A percentile compares a stretch with the other conserved stretches of the same genome.
phyloP scores from a whole-genome alignment of 2,797 vertebrate genomes.

The Liasis olivaceus region DNA sequence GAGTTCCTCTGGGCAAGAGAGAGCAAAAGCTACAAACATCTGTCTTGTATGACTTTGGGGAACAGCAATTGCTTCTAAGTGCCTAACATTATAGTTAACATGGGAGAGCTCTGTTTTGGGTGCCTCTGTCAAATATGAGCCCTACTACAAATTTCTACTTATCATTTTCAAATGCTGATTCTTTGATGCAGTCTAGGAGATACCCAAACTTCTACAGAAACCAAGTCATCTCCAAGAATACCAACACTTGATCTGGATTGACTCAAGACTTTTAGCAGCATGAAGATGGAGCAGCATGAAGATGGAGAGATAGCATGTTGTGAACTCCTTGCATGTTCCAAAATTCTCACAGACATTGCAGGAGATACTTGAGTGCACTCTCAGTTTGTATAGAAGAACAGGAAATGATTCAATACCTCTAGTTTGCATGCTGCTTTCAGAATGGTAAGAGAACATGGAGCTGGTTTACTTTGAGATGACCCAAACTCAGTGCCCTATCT shows the following conservation, averaged over 20 bases:
- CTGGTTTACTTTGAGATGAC: not conserved
- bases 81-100: not conserved
- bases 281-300: too few relatives aligned
- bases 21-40: not conserved
- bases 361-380: not conserved
- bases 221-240: not conserved
- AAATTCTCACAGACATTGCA: not conserved
- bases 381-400: not conserved
- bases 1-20: not conserved
- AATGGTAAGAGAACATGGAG: not conserved
- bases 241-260: not conserved
- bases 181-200: not conserved
- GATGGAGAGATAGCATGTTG: not conserved
- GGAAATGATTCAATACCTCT: too few relatives aligned
- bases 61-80: not conserved
- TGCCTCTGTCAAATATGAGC: not conserved
- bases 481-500: not conserved
- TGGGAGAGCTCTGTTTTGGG: not conserved
- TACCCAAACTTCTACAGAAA: not conserved
- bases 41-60: conserved; percentile 15
- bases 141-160: not conserved
- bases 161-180: too few relatives aligned
- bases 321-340: not conserved
- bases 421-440: not conserved
- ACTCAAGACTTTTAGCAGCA: not conserved